phyloP scores from a whole-genome alignment of 2,113 vertebrate species.

The Trematocara unimaculatum region DNA sequence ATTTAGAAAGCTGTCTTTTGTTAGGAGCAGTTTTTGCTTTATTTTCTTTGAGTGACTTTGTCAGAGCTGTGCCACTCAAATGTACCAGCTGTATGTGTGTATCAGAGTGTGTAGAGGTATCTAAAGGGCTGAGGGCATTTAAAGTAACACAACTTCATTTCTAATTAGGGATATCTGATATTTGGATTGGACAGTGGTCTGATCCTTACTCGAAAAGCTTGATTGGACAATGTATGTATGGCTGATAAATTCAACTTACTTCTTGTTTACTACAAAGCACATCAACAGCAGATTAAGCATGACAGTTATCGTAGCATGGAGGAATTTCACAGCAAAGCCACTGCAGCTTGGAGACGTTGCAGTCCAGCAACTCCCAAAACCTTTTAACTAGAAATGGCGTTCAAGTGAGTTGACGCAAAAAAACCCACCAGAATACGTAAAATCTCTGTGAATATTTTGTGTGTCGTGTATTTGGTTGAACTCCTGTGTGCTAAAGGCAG shows the following conservation, averaged over 20 bases:
- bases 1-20: neutral
- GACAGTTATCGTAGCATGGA: accelerated
- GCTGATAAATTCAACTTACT: neutral
- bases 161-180: neutral
- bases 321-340: neutral
- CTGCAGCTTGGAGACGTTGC: neutral
- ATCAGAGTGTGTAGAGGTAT: neutral
- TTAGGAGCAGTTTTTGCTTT: neutral
- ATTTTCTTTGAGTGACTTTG: conserved; percentile 2
- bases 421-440: accelerated
- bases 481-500: neutral
- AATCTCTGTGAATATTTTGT: neutral
- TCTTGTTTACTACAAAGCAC: neutral
- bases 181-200: neutral
- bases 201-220: neutral
- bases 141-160: neutral
- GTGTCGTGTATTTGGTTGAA: neutral
- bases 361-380: neutral
- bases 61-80: neutral
- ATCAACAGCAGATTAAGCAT: neutral
- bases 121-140: neutral
- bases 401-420: neutral
- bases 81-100: neutral
- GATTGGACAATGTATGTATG: neutral
- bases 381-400: accelerated